A percentile compares a stretch with the other conserved stretches of the same genome.
Conservation (phyloP, 2,888 invertebrate genomes). For the Phortica okadai region DNA sequence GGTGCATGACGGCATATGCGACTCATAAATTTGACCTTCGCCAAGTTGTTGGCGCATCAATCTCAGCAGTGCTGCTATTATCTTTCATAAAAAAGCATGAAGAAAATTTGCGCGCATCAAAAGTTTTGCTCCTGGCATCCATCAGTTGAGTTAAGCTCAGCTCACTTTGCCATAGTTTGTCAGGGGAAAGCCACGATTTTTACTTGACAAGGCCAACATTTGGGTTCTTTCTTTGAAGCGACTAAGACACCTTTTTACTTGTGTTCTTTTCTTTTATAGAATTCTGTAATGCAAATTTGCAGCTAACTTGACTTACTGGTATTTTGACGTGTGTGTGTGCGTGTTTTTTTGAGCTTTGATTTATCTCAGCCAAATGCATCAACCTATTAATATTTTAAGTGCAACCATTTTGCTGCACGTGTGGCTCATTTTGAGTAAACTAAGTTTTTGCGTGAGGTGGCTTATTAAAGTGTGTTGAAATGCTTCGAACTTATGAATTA, state of each 20-base stretch:
- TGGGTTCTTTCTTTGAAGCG: background rate
- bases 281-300: background rate
- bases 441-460: background rate
- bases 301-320: constrained; percentile 26
- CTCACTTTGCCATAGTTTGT: constrained; percentile 33
- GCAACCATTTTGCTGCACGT: constrained; percentile 67
- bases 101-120: background rate
- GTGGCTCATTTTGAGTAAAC: constrained; percentile 57
- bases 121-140: constrained; percentile 15
- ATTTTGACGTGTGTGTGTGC: constrained; percentile 42
- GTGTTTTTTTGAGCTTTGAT: constrained; percentile 50
- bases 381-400: constrained; percentile 69
- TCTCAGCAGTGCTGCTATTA: constrained; percentile 40
- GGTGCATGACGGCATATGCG: constrained; percentile 40
- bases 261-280: background rate
- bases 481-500: no score
- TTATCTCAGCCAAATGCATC: constrained; percentile 56
- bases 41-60: constrained; percentile 54
- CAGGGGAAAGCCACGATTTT: background rate
- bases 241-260: background rate
- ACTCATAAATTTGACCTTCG: constrained; percentile 62
- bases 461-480: no score
- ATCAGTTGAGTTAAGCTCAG: background rate
- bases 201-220: constrained; percentile 51
- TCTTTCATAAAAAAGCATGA: constrained; percentile 7